phyloP scores from a whole-genome alignment of 2,797 vertebrate species.

The Ispidina picta region DNA sequence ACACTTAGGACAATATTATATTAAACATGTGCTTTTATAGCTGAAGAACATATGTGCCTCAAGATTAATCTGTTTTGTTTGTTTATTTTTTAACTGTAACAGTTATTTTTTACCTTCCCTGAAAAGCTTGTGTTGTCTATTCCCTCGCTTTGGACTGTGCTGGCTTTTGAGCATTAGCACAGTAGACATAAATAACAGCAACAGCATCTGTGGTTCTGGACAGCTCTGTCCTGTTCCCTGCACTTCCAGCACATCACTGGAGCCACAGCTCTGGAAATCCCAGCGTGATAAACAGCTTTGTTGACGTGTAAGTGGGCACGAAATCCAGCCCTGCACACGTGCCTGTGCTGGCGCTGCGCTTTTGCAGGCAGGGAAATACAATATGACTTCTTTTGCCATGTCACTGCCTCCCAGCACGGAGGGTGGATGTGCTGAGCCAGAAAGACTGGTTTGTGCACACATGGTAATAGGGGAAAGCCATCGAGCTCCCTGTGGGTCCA shows the following conservation, averaged over 20 bases:
- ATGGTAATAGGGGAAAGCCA: neutral
- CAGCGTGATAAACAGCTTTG: neutral
- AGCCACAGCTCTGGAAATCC: neutral
- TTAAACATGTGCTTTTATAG: neutral
- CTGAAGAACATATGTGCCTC: neutral
- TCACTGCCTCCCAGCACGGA: neutral
- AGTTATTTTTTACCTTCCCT: neutral
- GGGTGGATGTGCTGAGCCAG: conserved; percentile 26
- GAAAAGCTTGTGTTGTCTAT: neutral
- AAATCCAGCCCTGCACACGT: neutral
- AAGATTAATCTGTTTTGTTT: neutral
- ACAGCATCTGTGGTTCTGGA: neutral
- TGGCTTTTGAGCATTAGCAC: neutral
- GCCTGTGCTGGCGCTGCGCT: conserved; percentile 6
- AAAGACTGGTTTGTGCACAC: neutral
- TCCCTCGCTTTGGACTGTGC: neutral
- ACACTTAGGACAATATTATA: neutral
- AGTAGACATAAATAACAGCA: neutral
- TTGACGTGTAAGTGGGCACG: neutral
- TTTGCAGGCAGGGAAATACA: neutral
- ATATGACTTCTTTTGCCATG: neutral
- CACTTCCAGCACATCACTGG: neutral
- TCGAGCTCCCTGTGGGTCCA: neutral
- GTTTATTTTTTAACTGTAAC: neutral
- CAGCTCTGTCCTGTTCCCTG: neutral